phyloP scores from a whole-genome alignment of 35 echinoderm and acorn worm species.

The Heliocidaris tuberculata region DNA sequence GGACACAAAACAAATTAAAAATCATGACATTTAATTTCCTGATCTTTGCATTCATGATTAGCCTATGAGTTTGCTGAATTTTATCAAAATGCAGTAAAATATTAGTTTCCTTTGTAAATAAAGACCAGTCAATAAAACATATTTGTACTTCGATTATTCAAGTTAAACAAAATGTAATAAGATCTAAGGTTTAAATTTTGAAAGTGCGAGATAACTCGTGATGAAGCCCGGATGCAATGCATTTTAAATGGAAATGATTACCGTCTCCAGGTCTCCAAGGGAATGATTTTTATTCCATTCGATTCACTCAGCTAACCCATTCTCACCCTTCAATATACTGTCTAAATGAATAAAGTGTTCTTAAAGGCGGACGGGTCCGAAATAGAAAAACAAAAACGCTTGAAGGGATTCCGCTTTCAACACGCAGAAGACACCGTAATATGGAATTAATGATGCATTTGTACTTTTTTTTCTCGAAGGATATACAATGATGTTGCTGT shows the following conservation, averaged over 20 bases:
- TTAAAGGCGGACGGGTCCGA: neutral
- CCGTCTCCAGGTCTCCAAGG: neutral
- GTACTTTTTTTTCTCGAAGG: neutral
- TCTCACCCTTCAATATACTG: neutral
- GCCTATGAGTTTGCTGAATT: too few relatives aligned
- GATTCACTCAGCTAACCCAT: neutral
- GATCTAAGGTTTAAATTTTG: neutral
- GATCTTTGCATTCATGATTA: too few relatives aligned
- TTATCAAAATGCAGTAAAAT: too few relatives aligned
- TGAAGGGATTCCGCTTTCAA: neutral
- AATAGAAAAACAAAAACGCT: neutral
- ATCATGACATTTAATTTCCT: too few relatives aligned
- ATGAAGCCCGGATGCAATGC: neutral
- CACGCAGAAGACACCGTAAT: neutral
- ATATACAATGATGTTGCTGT: neutral
- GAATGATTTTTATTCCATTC: neutral
- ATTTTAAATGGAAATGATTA: neutral
- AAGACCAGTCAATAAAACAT: too few relatives aligned
- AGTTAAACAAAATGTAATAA: neutral
- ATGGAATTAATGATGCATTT: neutral
- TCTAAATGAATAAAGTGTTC: neutral
- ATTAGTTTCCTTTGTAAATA: too few relatives aligned
- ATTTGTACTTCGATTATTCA: too few relatives aligned
- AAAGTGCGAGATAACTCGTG: neutral
- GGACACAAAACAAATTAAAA: too few relatives aligned